Evolutionary conservation across 2,888 invertebrate genomes (phyloP).

Genomic region (Drosophila neonasuta): DNA sequence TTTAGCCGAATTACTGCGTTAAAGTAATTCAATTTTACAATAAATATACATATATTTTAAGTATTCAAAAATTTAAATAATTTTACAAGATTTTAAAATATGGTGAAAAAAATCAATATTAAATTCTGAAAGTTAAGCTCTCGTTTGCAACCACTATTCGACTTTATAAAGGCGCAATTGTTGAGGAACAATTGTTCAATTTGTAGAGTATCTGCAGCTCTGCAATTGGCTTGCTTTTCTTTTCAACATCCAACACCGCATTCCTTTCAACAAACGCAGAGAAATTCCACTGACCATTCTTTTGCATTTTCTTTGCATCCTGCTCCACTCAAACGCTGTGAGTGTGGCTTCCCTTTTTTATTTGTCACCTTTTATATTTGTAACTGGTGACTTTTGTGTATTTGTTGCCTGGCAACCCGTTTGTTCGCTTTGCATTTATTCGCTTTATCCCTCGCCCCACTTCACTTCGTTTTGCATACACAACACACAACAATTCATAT

Average conservation of each 20-base stretch:
- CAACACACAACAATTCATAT: neutral
- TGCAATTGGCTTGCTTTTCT: conserved; percentile 2
- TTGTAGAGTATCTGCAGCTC: conserved; percentile 1
- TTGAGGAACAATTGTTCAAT: neutral
- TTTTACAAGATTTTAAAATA: too few relatives aligned
- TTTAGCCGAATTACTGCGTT: neutral
- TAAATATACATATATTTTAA: too few relatives aligned
- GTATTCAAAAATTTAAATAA: too few relatives aligned
- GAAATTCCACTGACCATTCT: conserved; percentile 12
- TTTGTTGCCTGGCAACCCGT: conserved; percentile 56
- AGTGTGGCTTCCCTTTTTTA: conserved; percentile 22
- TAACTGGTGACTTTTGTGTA: conserved; percentile 35
- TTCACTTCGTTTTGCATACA: neutral
- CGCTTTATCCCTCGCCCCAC: conserved; percentile 3
- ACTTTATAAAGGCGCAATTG: neutral
- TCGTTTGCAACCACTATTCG: neutral
- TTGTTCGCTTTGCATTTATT: conserved; percentile 41
- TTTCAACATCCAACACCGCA: neutral
- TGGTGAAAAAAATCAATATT: too few relatives aligned
- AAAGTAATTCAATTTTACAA: neutral
- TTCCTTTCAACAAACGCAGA: neutral
- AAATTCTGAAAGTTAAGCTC: neutral
- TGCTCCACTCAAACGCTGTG: neutral
- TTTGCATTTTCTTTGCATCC: conserved; percentile 3
- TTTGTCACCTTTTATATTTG: conserved; percentile 43